These are phyloP conservation scores for Chrysolina haemoptera DNA, from an alignment of 2,888 invertebrate genomes.

Conservation along the genomic window DNA sequence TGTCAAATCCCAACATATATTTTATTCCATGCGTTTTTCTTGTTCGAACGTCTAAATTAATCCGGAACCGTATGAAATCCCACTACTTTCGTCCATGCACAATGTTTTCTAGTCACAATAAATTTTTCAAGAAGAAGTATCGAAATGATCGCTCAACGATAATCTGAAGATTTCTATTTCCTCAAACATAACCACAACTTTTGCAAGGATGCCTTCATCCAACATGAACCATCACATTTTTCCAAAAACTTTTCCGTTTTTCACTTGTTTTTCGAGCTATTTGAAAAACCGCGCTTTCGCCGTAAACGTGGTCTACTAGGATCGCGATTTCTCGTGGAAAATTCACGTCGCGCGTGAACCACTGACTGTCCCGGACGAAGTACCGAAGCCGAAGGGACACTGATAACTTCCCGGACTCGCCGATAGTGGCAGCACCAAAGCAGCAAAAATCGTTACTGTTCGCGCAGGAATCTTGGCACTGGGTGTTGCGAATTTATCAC, in stretches of 20 bases:
- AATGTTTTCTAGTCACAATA: too few species aligned
- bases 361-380: slow-evolving; percentile 66
- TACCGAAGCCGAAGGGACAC: slow-evolving; percentile 68
- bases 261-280: not conserved
- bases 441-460: slow-evolving; percentile 68
- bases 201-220: not conserved
- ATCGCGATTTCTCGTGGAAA: slow-evolving; percentile 22
- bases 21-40: not conserved
- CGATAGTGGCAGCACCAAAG: slow-evolving; percentile 61
- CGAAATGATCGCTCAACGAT: too few species aligned
- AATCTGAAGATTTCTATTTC: too few species aligned
- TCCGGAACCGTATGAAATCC: too few species aligned
- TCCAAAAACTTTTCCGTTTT: not conserved
- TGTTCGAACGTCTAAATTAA: not conserved
- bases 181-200: not conserved
- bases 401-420: slow-evolving; percentile 60
- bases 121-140: too few species aligned
- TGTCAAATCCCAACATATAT: not conserved
- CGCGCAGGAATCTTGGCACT: slow-evolving; percentile 64
- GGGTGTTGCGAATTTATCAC: slow-evolving; percentile 58
- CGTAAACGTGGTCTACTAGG: slow-evolving; percentile 6
- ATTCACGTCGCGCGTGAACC: slow-evolving; percentile 61
- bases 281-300: not conserved
- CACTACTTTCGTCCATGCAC: too few species aligned
- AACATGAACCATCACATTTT: not conserved